Percentiles rank a stretch among this genome's conserved stretches.
Conservation (phyloP, 2,797 vertebrate genomes). For the Schizopygopsis malacanthus region DNA sequence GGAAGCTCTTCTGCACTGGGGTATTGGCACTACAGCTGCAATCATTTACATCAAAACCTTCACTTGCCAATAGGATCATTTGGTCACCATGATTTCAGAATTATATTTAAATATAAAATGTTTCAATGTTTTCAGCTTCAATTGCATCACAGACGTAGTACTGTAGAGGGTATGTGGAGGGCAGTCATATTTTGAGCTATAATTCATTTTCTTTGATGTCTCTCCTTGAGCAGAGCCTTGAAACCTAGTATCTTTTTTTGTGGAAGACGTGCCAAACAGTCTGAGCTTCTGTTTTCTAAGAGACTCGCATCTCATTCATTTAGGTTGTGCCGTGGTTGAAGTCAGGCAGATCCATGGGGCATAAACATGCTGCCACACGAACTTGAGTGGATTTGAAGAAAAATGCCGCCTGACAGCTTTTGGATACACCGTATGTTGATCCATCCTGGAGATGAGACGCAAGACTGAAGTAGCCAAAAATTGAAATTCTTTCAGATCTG, state of each 20-base stretch:
- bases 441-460: constrained; percentile 19
- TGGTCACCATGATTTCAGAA: not conserved
- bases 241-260: constrained; percentile 18
- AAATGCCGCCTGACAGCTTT: constrained; percentile 41
- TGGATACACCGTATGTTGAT: constrained; percentile 30
- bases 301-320: constrained; percentile 29
- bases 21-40: not conserved
- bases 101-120: not conserved
- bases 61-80: constrained; percentile 17
- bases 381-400: constrained; percentile 8
- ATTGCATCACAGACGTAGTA: constrained; percentile 34
- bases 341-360: constrained; percentile 28
- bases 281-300: constrained; percentile 23
- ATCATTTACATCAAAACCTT: constrained; percentile 30
- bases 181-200: constrained; percentile 34
- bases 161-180: constrained; percentile 27
- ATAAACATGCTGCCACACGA: constrained; percentile 50
- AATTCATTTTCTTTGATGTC: constrained; percentile 49
- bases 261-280: constrained; percentile 3
- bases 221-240: constrained; percentile 14
- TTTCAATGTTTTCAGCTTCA: constrained; percentile 43
- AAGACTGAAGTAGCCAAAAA: constrained; percentile 13
- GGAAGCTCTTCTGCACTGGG: constrained; percentile 12
- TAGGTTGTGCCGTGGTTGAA: constrained; percentile 32
- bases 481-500: constrained; percentile 4